phyloP scores from a whole-genome alignment of 2,888 invertebrate genomes.

The Eledona agricola region DNA sequence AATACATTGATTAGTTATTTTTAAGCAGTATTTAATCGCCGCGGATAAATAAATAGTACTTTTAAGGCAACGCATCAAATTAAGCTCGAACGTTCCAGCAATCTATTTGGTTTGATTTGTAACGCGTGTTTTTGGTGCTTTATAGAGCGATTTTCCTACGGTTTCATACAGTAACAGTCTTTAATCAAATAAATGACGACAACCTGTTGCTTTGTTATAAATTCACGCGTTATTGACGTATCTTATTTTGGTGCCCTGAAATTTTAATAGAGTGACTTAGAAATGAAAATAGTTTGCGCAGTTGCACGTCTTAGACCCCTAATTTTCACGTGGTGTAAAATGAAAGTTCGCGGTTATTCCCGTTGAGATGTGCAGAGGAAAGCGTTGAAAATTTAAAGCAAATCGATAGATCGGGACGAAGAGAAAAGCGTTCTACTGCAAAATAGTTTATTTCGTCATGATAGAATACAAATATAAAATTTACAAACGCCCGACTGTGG shows the following conservation, averaged over 20 bases:
- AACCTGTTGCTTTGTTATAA: conserved; percentile 23
- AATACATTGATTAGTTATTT: conserved; percentile 22
- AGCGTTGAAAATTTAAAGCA: background rate
- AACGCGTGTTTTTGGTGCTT: too few species aligned
- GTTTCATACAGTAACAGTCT: too few species aligned
- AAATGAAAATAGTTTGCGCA: too few species aligned
- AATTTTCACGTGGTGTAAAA: too few species aligned
- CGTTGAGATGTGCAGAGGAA: conserved; percentile 1
- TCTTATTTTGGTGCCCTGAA: conserved; percentile 4
- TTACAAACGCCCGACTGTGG: conserved; percentile 51
- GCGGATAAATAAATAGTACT: too few species aligned
- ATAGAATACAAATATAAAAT: conserved; percentile 56
- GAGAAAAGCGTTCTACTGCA: conserved; percentile 38
- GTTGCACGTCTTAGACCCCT: too few species aligned
- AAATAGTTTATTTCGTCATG: conserved; percentile 51
- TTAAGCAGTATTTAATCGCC: conserved; percentile 13
- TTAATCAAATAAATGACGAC: conserved; percentile 2
- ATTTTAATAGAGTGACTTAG: conserved; percentile 1
- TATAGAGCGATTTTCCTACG: too few species aligned
- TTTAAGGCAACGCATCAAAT: background rate
- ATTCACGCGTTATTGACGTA: conserved; percentile 14
- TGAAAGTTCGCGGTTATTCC: background rate
- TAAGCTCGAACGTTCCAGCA: background rate
- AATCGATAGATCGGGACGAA: conserved; percentile 5
- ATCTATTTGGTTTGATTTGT: background rate